phyloP scores from a whole-genome alignment of 2,888 invertebrate genomes.

The Scaptomyza caliginosa region DNA sequence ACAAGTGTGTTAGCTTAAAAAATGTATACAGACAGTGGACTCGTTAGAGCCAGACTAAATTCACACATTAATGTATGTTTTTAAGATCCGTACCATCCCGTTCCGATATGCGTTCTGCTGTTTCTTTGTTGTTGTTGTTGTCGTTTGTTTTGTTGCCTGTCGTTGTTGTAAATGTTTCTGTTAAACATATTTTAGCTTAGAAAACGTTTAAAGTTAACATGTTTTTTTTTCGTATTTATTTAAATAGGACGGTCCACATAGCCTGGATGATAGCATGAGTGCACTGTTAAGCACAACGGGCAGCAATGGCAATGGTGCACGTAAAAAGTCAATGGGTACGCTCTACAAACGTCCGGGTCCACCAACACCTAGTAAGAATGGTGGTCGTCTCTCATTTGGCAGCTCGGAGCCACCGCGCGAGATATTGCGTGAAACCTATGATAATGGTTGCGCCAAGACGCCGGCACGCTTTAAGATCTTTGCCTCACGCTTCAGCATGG shows the following conservation, averaged over 20 bases:
- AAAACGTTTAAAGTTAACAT: neutral
- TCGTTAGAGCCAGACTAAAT: neutral
- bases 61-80: constrained; percentile 6
- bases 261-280: constrained; percentile 82
- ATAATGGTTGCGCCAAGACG: constrained; percentile 85
- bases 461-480: constrained; percentile 88
- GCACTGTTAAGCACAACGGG: constrained; percentile 82
- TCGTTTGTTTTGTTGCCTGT: neutral
- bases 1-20: neutral
- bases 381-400: constrained; percentile 88
- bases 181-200: neutral
- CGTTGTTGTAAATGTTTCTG: constrained; percentile 10
- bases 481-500: constrained; percentile 84
- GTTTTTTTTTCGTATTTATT: constrained; percentile 1
- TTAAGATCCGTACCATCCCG: neutral
- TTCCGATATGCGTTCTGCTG: constrained; percentile 13
- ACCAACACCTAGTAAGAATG: constrained; percentile 94
- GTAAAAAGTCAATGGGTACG: constrained; percentile 86
- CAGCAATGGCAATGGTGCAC: constrained; percentile 79
- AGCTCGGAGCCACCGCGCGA: constrained; percentile 85
- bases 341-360: constrained; percentile 94
- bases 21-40: neutral
- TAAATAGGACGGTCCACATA: constrained; percentile 78
- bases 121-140: constrained; percentile 9
- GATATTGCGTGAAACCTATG: constrained; percentile 86